Conservation (phyloP, 2,113 vertebrate genomes). For the Felis catus region DNA sequence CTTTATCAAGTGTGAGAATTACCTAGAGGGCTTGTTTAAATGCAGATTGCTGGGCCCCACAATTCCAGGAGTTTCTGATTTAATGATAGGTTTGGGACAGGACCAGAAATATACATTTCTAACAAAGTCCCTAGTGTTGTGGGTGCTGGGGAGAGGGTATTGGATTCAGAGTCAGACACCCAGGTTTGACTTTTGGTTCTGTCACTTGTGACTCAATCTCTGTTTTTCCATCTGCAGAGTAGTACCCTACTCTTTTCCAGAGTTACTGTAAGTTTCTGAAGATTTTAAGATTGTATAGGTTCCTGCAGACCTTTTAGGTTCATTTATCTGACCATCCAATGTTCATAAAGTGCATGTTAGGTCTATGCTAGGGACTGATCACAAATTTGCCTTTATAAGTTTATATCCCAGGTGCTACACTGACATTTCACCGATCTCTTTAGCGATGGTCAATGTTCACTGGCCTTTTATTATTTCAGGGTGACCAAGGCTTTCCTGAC, state of each 20-base stretch:
- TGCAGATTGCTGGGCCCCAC: too few relatives aligned
- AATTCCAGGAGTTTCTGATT: background rate
- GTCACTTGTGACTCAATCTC: background rate
- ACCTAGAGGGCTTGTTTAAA: background rate
- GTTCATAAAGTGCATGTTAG: background rate
- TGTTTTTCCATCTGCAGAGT: background rate
- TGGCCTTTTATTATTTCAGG: slow-evolving; percentile 71
- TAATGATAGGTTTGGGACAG: background rate
- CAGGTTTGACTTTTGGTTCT: background rate
- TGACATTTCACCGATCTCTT: background rate
- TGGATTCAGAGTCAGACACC: background rate
- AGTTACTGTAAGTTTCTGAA: background rate
- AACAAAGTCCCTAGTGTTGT: background rate
- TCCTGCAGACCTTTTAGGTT: background rate
- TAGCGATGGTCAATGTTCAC: background rate
- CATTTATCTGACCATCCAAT: background rate
- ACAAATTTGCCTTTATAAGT: background rate
- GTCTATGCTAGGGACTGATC: background rate
- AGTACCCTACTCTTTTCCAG: background rate
- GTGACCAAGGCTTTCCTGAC: slow-evolving; percentile 73
- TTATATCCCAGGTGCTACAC: background rate
- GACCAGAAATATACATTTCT: background rate
- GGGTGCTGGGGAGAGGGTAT: background rate
- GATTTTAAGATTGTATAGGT: background rate
- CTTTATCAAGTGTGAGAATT: background rate